These are phyloP conservation scores for Halocynthia aurantium DNA, from an alignment of 23 tunicate genomes.

Conservation along the genomic window DNA sequence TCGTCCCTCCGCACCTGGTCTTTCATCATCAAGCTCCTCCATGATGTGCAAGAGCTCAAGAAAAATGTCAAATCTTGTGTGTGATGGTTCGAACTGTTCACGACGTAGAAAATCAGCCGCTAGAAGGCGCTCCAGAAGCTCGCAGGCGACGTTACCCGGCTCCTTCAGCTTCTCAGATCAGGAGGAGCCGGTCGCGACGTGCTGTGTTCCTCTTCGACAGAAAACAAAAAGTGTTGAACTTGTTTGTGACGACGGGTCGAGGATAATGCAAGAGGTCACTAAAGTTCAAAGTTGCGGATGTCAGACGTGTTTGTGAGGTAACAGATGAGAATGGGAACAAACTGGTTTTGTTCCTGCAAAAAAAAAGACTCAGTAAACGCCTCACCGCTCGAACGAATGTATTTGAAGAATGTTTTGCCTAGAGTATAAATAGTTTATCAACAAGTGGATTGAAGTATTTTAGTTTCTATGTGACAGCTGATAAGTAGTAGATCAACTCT, in stretches of 20 bases:
- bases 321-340: too few species aligned
- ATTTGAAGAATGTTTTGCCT: too few species aligned
- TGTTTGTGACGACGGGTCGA: slow-evolving; percentile 56
- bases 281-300: slow-evolving; percentile 73
- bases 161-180: slow-evolving; percentile 14
- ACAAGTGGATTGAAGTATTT: too few species aligned
- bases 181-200: slow-evolving; percentile 28
- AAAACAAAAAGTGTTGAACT: slow-evolving; percentile 27
- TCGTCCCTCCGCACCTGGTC: neutral
- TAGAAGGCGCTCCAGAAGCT: neutral
- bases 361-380: too few species aligned
- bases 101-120: neutral
- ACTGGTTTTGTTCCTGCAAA: too few species aligned
- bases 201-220: slow-evolving; percentile 56
- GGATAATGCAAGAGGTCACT: slow-evolving; percentile 26
- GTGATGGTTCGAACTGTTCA: slow-evolving; percentile 33
- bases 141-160: neutral
- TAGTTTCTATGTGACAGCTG: too few species aligned
- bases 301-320: slow-evolving; percentile 38
- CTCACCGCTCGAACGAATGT: too few species aligned
- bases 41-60: slow-evolving; percentile 51
- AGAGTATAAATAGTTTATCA: too few species aligned
- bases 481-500: too few species aligned
- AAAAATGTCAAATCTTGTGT: slow-evolving; percentile 40
- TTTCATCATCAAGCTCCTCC: slow-evolving; percentile 13